Conservation (phyloP, 2,797 vertebrate species). For the Balearica regulorum region DNA sequence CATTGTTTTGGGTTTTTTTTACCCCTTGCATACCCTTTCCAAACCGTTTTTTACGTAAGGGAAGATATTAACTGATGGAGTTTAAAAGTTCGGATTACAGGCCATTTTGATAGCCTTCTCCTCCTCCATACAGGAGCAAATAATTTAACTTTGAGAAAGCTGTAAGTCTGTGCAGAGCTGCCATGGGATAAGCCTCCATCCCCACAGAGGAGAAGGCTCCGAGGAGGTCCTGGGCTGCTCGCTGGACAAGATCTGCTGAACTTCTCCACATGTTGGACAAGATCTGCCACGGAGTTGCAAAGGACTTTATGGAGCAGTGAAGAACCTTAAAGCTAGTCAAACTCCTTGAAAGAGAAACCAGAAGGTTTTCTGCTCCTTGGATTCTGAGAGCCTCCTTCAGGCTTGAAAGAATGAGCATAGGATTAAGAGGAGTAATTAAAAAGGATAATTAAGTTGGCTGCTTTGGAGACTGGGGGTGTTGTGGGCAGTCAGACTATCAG, state of each 20-base stretch:
- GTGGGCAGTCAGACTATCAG: background rate
- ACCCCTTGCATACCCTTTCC: background rate
- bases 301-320: background rate
- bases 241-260: background rate
- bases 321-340: background rate
- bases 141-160: background rate
- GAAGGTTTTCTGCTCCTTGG: background rate
- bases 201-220: background rate
- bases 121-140: background rate
- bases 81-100: background rate
- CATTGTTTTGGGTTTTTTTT: background rate
- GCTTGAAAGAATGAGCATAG: background rate
- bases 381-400: background rate
- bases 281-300: background rate
- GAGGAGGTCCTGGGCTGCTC: background rate
- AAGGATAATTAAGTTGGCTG: background rate
- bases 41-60: background rate
- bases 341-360: background rate
- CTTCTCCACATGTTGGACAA: rapidly evolving
- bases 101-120: background rate
- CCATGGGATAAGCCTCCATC: background rate
- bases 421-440: constrained; percentile 19
- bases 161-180: background rate
- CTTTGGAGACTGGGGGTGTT: background rate
- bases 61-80: background rate